Percentiles rank a stretch among this genome's conserved stretches.
phyloP scores from a whole-genome alignment of 30 jellyfish, hydroid and myxozoan genomes.

The Cassiopea andromeda region DNA sequence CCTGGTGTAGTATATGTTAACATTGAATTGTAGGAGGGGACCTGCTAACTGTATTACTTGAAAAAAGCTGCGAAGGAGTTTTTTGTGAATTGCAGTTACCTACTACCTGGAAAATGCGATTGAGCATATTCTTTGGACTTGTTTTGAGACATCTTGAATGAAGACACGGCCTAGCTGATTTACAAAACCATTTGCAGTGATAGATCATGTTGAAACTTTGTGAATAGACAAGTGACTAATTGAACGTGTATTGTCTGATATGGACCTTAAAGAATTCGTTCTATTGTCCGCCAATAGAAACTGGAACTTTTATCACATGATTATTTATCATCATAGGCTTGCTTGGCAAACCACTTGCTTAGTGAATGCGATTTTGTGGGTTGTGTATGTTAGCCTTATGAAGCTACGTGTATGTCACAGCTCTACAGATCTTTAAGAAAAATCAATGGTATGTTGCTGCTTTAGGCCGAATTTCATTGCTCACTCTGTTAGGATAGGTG shows the following conservation, averaged over 20 bases:
- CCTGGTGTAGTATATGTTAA: neutral
- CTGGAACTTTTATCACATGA: neutral
- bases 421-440: too few species aligned
- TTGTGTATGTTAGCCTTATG: too few species aligned
- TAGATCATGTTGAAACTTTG: neutral
- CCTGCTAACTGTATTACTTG: constrained; percentile 1
- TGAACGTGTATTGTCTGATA: neutral
- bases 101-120: neutral
- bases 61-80: constrained; percentile 5
- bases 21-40: constrained; percentile 8
- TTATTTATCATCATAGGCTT: neutral
- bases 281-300: neutral
- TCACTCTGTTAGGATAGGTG: too few species aligned
- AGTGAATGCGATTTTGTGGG: too few species aligned
- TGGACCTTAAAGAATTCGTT: neutral
- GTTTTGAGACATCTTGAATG: constrained; percentile 11
- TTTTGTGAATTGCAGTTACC: neutral
- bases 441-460: too few species aligned
- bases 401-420: too few species aligned
- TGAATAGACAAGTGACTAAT: neutral
- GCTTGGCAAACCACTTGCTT: too few species aligned
- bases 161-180: neutral
- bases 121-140: neutral
- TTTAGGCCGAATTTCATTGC: too few species aligned
- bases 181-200: neutral